Conservation (phyloP, 2,888 invertebrate species). For the Meteorus colon region DNA sequence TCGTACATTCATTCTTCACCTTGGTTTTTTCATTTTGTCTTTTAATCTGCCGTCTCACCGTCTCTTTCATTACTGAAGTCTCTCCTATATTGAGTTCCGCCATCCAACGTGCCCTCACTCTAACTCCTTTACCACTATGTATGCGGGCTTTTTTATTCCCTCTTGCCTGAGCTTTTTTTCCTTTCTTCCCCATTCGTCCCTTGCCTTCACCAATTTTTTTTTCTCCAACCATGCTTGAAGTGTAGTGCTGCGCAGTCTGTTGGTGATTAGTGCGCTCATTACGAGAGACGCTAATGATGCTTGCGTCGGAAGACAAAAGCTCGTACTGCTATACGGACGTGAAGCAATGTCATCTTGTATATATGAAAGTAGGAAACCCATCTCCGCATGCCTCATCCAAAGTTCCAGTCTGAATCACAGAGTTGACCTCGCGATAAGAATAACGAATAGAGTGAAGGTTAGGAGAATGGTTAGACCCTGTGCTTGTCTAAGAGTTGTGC, state of each 20-base stretch:
- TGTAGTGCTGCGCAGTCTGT: constrained; percentile 58
- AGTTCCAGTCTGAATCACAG: constrained; percentile 37
- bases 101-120: constrained; percentile 33
- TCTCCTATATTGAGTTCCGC: constrained; percentile 16
- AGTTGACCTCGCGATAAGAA: constrained; percentile 43
- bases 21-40: not conserved
- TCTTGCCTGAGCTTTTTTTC: constrained; percentile 46
- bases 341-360: constrained; percentile 38
- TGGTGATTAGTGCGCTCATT: constrained; percentile 72
- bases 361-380: constrained; percentile 44
- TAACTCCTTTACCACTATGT: constrained; percentile 32
- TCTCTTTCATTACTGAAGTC: constrained; percentile 23
- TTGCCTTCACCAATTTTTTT: constrained; percentile 36
- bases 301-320: constrained; percentile 55
- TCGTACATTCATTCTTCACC: not conserved
- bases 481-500: constrained; percentile 31
- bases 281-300: constrained; percentile 71
- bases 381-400: constrained; percentile 27
- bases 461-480: not conserved
- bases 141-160: constrained; percentile 46
- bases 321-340: constrained; percentile 38
- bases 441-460: constrained; percentile 27
- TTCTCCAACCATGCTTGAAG: constrained; percentile 44
- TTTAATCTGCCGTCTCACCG: constrained; percentile 2
- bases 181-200: constrained; percentile 44